phyloP scores from a whole-genome alignment of 2,797 vertebrate genomes.

The Catamblyrhynchus diadema region DNA sequence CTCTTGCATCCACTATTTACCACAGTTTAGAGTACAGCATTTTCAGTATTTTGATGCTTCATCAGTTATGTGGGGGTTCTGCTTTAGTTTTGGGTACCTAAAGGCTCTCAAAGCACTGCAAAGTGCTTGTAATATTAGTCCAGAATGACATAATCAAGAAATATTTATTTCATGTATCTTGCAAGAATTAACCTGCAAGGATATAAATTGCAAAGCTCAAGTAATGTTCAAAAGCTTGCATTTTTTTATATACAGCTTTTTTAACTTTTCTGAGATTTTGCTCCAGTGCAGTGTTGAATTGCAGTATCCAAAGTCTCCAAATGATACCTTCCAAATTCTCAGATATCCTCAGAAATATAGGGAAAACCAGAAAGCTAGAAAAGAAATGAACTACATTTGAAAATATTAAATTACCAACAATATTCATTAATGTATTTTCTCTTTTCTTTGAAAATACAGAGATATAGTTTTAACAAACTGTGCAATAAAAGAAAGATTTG shows the following conservation, averaged over 20 bases:
- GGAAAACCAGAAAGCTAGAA: not conserved
- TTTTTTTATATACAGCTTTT: not conserved
- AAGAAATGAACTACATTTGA: not conserved
- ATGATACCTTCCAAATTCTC: not conserved
- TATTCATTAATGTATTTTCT: not conserved
- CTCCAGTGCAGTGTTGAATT: not conserved
- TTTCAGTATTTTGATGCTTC: slow-evolving; percentile 27
- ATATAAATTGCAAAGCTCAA: not conserved
- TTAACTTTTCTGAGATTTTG: not conserved
- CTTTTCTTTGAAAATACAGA: not conserved
- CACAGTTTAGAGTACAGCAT: not conserved
- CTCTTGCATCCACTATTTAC: not conserved
- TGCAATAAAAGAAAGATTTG: not conserved
- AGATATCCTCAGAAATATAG: not conserved
- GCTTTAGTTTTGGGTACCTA: not conserved
- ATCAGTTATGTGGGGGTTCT: not conserved
- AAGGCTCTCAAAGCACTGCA: not conserved
- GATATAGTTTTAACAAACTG: not conserved
- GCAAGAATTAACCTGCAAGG: not conserved
- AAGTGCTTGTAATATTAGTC: not conserved
- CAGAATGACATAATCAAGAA: not conserved
- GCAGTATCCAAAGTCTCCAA: not conserved
- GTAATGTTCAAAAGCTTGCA: not conserved
- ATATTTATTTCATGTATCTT: not conserved
- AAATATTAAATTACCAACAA: not conserved